Percentiles rank a stretch among this genome's conserved stretches.
Evolutionary conservation across 2,888 invertebrate genomes (phyloP).

Genomic region (Leucania comma): DNA sequence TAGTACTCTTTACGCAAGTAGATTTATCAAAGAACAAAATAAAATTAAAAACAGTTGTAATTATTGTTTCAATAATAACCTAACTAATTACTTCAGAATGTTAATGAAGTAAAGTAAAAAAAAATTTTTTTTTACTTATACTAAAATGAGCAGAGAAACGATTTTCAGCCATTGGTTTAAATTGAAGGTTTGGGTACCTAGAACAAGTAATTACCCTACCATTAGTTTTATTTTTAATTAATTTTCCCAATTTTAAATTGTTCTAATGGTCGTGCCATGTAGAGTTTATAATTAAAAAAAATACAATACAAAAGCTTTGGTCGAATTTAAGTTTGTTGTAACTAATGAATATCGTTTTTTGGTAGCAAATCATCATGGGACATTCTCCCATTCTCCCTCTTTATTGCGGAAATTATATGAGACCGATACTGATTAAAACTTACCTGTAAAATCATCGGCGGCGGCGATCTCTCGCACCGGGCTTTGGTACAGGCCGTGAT

Average conservation of each 20-base stretch:
- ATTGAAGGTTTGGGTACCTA: background rate
- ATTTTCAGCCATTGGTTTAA: conserved; percentile 1
- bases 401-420: too few species aligned
- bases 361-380: too few species aligned
- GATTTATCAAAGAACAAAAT: background rate
- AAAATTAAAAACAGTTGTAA: background rate
- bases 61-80: background rate
- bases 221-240: background rate
- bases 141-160: background rate
- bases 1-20: background rate
- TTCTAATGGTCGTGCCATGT: background rate
- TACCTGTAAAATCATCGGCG: too few species aligned
- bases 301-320: too few species aligned
- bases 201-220: background rate
- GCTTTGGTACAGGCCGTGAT: too few species aligned
- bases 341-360: too few species aligned
- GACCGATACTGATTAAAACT: too few species aligned
- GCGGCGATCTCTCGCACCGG: too few species aligned
- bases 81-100: background rate
- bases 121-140: background rate
- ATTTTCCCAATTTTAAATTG: background rate
- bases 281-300: too few species aligned
- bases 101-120: background rate
- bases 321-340: too few species aligned
- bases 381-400: too few species aligned